Conservation (phyloP, 1,140 invertebrate genomes). For the Macrobrachium rosenbergii region DNA sequence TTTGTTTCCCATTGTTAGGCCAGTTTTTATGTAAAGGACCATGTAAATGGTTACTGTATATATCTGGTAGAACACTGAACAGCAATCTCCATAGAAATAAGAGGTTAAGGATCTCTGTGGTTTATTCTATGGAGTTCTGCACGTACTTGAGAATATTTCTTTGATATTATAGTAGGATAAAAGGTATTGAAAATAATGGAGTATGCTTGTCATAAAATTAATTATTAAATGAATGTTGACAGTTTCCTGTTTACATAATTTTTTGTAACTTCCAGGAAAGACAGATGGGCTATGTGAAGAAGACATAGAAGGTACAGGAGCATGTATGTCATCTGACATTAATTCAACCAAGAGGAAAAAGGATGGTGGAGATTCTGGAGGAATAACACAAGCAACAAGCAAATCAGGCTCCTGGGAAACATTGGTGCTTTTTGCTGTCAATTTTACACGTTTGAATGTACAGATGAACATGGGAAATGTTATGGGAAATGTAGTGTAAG, state of each 20-base stretch:
- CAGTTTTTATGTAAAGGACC: too few relatives aligned
- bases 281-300: neutral
- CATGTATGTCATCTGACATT: neutral
- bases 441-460: conserved; percentile 94
- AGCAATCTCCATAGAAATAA: too few relatives aligned
- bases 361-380: neutral
- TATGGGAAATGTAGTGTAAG: conserved; percentile 94
- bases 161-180: too few relatives aligned
- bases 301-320: neutral
- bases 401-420: conserved; percentile 84
- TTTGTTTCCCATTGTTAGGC: too few relatives aligned
- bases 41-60: too few relatives aligned
- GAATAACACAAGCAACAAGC: conserved; percentile 4
- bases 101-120: too few relatives aligned
- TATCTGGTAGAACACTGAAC: too few relatives aligned
- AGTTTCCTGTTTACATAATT: neutral
- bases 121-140: too few relatives aligned
- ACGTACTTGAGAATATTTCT: too few relatives aligned
- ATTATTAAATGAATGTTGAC: neutral
- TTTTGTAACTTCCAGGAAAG: neutral
- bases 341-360: neutral
- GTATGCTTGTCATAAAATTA: too few relatives aligned
- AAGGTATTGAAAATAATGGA: too few relatives aligned
- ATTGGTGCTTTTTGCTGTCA: conserved; percentile 93
- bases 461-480: conserved; percentile 99